phyloP scores from a whole-genome alignment of 1,140 invertebrate genomes.

The Telenomus remus region DNA sequence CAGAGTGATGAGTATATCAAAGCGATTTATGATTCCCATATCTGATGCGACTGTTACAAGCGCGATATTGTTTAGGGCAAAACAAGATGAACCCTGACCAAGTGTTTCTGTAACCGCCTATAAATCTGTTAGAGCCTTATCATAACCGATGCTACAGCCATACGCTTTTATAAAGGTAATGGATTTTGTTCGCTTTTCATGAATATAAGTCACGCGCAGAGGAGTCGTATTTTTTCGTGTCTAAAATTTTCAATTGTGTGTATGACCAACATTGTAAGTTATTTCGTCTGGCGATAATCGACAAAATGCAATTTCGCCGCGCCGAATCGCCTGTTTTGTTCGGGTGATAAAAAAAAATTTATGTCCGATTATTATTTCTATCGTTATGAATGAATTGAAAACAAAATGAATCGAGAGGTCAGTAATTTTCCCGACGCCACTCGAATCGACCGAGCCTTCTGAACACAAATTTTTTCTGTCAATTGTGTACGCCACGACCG shows the following conservation, averaged over 20 bases:
- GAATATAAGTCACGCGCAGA: constrained; percentile 40
- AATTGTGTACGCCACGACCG: too few relatives aligned
- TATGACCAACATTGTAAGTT: too few relatives aligned
- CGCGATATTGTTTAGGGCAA: constrained; percentile 45
- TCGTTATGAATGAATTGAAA: too few relatives aligned
- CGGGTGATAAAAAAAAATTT: too few relatives aligned
- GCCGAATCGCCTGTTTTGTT: too few relatives aligned
- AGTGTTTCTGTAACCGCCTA: constrained; percentile 45
- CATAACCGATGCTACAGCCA: constrained; percentile 47
- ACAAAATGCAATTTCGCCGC: too few relatives aligned
- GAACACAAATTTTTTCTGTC: too few relatives aligned
- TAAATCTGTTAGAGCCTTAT: constrained; percentile 51
- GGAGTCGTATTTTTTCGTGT: constrained; percentile 43
- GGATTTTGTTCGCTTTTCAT: constrained; percentile 45
- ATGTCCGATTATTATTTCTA: too few relatives aligned
- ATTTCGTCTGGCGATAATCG: too few relatives aligned
- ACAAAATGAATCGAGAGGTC: too few relatives aligned
- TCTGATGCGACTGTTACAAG: constrained; percentile 40
- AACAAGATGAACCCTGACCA: constrained; percentile 50
- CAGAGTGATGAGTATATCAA: constrained; percentile 37
- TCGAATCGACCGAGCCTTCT: too few relatives aligned
- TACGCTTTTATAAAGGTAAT: constrained; percentile 47
- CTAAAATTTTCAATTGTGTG: constrained; percentile 35
- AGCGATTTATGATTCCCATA: constrained; percentile 52
- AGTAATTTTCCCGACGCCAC: too few relatives aligned